Base-by-base conservation (phyloP, 2,888 invertebrate genomes). In the Xiphydria camelus region DNA sequence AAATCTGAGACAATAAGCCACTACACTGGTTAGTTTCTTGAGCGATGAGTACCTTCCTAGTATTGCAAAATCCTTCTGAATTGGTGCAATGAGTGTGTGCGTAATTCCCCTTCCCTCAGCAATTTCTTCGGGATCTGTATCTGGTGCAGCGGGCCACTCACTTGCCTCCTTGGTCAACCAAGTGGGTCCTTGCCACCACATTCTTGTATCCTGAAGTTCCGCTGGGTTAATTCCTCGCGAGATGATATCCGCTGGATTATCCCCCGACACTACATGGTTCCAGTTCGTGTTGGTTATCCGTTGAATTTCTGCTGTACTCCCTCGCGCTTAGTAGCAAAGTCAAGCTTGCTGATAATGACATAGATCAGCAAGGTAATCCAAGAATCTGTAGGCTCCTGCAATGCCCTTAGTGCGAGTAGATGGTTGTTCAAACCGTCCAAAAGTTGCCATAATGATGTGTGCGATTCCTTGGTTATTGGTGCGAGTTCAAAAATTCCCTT, bases 171-270 rank as follows among this genome's bases (percentile, higher is more conserved):
- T 22, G 9, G 12, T n/a, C 9, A 69, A 25, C 14, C 49, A 49
- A 7, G 10, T 5, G 17, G 44, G 34, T 12, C 38, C 49, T 22
- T 17, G 12, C 43, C 39, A 41, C 41, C 40, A 49, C 2, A 29
- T 10, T 4, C n/a, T 15, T 17, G 23, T 19, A 1, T 15, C 9
- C 2, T 5, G 18, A 12, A 40, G 37, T 6, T 46, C 19, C 2
- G 14, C 14, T 2, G 42, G 42, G 4, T 17, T 12, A 12, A 45
- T 21, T 4, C 47, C 47, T n/a, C 37, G 25, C 4, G 65, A 58
- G 1, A 58, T 56, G 17, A 57, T 35, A 26, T 67, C 64, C 3
- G 67, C 68, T 1, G 68, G 65, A 45, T 69, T 68, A 4, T 49
- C 33, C 2, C 48, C 35, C 1, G 58, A 53, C 1, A 45, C 5